Evolutionary conservation across 1,140 invertebrate genomes (phyloP), one percentile per base, ranked within the genome.

Genomic region (Goniozus legneri): DNA sequence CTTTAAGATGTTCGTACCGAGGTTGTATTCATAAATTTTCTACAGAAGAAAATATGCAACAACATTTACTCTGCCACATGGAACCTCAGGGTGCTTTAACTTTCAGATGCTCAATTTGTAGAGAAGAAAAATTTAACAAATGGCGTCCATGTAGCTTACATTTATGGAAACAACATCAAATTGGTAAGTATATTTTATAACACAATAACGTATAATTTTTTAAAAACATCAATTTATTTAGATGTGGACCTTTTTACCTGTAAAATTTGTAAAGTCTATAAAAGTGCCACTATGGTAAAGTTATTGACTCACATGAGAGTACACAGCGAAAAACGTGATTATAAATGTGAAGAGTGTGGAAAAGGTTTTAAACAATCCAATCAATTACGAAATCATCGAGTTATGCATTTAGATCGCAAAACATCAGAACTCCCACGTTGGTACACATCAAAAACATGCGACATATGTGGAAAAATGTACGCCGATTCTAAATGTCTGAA

Each of bases 401-500:
- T 81, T 1, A 76, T 79, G 44, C 82, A 84, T 67, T 60, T 78
- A 30, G 72, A 78, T 54, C 63, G 73, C 13, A 77, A 77, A 62
- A 56, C 68, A 12, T 36, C 47, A 6, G 60, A 72, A 15, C 54
- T 62, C 36, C 66, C 75, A 36, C 66, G 75, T 32, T 80, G 83
- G 79, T 85, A 83, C 57, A 80, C 79, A 0, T 78, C 81, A 18
- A 85, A 85, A 58, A 77, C 79, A n/a, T 89, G 87, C 62, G 77
- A 82, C 35, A 80, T 84, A 19, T 89, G 87, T 60, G 74, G 80
- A 14, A 78, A 84, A 27, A 80, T 77, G 27, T 88, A 89, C 65
- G 82, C 85, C 0, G 86, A 88, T 56, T 80, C 83, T 3, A 88
- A 89, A 65, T 85, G 84, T 56, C 66, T 91, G 4, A 84, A 84